These are phyloP conservation scores for Cephus pygmeus DNA, from an alignment of 2,888 invertebrate species.

Conservation along the genomic window DNA sequence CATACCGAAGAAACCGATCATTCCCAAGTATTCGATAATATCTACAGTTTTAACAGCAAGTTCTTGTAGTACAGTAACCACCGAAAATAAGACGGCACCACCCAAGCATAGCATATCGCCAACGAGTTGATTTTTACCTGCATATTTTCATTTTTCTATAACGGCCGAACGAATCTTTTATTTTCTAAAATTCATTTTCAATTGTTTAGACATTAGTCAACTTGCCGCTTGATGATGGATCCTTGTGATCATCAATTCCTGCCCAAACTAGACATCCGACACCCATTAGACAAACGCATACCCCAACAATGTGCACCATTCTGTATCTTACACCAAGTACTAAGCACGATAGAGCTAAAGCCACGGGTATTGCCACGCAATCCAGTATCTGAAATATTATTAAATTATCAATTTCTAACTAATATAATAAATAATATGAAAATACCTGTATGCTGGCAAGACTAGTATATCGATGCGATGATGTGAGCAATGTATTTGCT, in stretches of 20 bases:
- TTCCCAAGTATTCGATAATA: constrained; percentile 83
- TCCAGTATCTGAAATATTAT: constrained; percentile 78
- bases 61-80: constrained; percentile 85
- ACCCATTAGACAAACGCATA: constrained; percentile 83
- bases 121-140: constrained; percentile 81
- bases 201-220: neutral
- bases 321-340: constrained; percentile 81
- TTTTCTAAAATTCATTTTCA: constrained; percentile 1
- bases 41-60: constrained; percentile 82
- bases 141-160: constrained; percentile 8
- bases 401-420: neutral
- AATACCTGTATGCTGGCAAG: constrained; percentile 78
- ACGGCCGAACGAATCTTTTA: neutral
- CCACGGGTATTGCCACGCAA: constrained; percentile 87
- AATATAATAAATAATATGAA: neutral
- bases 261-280: constrained; percentile 87
- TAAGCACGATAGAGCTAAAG: constrained; percentile 80
- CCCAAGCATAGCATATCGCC: constrained; percentile 86
- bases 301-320: constrained; percentile 81
- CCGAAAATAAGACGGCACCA: constrained; percentile 82
- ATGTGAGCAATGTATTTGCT: constrained; percentile 84
- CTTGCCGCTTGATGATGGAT: constrained; percentile 51
- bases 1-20: constrained; percentile 84
- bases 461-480: constrained; percentile 82
- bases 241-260: constrained; percentile 79